Evolutionary conservation across 2,113 vertebrate species (phyloP).

Genomic region (Protomyctophum bolini): DNA sequence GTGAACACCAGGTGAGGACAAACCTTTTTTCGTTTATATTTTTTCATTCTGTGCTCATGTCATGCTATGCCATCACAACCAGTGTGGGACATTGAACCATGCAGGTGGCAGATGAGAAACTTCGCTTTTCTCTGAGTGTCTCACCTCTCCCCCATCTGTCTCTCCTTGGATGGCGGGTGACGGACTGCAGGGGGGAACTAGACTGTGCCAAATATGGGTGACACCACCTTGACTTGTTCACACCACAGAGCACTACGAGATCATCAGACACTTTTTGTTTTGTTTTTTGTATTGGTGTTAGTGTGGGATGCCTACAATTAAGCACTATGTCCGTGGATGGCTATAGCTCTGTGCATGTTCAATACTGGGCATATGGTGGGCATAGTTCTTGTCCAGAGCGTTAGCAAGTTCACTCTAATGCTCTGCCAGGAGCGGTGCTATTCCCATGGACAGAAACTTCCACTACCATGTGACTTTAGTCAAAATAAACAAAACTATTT

Average conservation of each 20-base stretch:
- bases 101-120: slow-evolving; percentile 4
- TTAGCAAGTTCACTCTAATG: too few species aligned
- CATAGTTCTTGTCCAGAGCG: too few species aligned
- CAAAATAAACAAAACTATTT: too few species aligned
- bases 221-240: slow-evolving; percentile 4
- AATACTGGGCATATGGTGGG: slow-evolving; percentile 46
- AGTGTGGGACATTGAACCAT: slow-evolving; percentile 1
- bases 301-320: slow-evolving; percentile 24
- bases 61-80: slow-evolving; percentile 10
- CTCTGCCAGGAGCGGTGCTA: too few species aligned
- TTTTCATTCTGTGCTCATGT: slow-evolving; percentile 11
- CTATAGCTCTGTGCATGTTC: slow-evolving; percentile 39
- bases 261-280: slow-evolving; percentile 3
- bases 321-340: slow-evolving; percentile 48
- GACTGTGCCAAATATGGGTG: slow-evolving; percentile 21
- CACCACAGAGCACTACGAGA: not conserved
- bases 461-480: too few species aligned
- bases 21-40: not conserved
- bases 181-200: not conserved
- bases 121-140: slow-evolving; percentile 4
- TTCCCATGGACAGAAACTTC: too few species aligned
- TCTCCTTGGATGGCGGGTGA: not conserved
- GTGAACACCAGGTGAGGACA: slow-evolving; percentile 25
- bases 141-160: not conserved
- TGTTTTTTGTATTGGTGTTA: slow-evolving; percentile 41